Base-by-base conservation (phyloP, 2,888 invertebrate genomes). In the Ectemnius continuus region DNA sequence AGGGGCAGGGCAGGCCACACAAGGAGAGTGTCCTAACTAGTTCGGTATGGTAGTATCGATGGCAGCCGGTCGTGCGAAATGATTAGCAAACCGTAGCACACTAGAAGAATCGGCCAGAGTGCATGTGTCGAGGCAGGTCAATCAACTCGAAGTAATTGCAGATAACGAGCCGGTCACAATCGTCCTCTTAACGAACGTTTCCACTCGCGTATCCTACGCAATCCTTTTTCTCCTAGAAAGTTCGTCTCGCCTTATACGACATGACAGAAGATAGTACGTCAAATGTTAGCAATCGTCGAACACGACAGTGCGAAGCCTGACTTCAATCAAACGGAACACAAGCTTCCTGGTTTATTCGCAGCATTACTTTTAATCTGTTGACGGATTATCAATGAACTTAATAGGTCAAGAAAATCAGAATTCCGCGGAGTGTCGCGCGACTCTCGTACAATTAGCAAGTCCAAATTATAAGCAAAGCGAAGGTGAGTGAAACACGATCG, bases 1-100 rank as follows among this genome's bases (percentile, higher is more conserved):
- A 59, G 46, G 68, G 36, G 62, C 18, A 67, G 68, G 36, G 62
- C 18, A 67, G 65, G 70, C 73, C 65, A 71, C 67, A 76, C 69
- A 68, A 60, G 73, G 63, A 67, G 67, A 63, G 65, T 52, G 46
- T 52, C 79, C 70, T 61, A 76, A 61, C 73, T 63, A 56, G 70
- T 61, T 61, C 64, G 61, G 65, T 70, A 68, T 46, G 73, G 72
- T 60, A 71, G 65, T 67, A 76, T 83, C 81, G 75, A 71, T 74
- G 69, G 70, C 86, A 79, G 70, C 81, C 85, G 85, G 82, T 86
- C 83, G 84, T 84, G 88, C 84, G 86, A 86, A 85, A 84, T 85
- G 85, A 88, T 88, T 88, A 87, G 82, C 81, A 85, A 84, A 82
- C 85, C 85, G 83, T 84, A 83, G 82, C 85, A 82, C 82, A 78